phyloP scores from a whole-genome alignment of 2,888 invertebrate genomes.

The Gymnoscelis rufifasciata region DNA sequence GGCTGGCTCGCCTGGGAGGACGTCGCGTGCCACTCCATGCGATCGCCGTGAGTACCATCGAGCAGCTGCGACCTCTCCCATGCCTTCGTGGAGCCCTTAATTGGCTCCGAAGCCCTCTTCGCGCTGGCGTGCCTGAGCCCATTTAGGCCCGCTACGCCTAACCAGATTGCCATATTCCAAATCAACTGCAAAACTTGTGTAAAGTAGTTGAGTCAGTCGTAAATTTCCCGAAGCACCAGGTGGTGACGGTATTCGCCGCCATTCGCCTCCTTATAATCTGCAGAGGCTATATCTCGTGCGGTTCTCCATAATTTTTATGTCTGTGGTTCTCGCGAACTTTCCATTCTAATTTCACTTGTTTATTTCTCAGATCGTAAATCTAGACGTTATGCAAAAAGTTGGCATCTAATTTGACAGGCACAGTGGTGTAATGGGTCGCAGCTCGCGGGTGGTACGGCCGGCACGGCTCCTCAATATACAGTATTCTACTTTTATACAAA shows the following conservation, averaged over 20 bases:
- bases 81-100: slow-evolving; percentile 74
- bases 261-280: slow-evolving; percentile 37
- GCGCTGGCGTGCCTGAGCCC: slow-evolving; percentile 66
- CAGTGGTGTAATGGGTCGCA: slow-evolving; percentile 47
- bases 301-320: slow-evolving; percentile 35
- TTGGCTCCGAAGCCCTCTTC: slow-evolving; percentile 77
- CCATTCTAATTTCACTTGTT: slow-evolving; percentile 35
- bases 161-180: slow-evolving; percentile 74
- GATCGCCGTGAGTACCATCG: slow-evolving; percentile 72
- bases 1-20: slow-evolving; percentile 29
- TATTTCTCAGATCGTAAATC: slow-evolving; percentile 45
- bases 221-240: slow-evolving; percentile 57
- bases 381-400: slow-evolving; percentile 46
- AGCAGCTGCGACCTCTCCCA: slow-evolving; percentile 72
- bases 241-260: slow-evolving; percentile 54
- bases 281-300: slow-evolving; percentile 41
- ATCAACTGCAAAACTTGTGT: slow-evolving; percentile 51
- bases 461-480: slow-evolving; percentile 53
- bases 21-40: slow-evolving; percentile 64
- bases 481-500: slow-evolving; percentile 72
- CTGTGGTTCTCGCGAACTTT: slow-evolving; percentile 32
- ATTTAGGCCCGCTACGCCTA: slow-evolving; percentile 70
- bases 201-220: slow-evolving; percentile 44
- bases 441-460: slow-evolving; percentile 64
- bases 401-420: slow-evolving; percentile 44